Base-by-base conservation (phyloP, 2,797 vertebrate genomes). In the Chiroxiphia lanceolata region DNA sequence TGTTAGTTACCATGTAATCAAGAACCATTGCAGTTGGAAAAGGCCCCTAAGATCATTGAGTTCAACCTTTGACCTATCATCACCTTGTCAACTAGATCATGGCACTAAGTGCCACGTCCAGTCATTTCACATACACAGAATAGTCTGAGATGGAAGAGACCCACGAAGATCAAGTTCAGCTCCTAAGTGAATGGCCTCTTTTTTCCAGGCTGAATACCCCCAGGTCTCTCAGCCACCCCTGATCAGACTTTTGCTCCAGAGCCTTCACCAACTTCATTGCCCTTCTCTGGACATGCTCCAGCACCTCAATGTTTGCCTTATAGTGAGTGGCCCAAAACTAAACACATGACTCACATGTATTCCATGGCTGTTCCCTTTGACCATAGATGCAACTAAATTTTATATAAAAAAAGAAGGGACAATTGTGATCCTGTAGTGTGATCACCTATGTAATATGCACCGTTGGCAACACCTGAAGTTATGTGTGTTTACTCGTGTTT, bases 271-370 rank as follows among this genome's bases (percentile, higher is more conserved):
- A 4, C 5, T 57, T n/a, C 15, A 4, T 4, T 50, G 27, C 5
- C 23, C 23, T 67, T 29, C 44, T 88, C 68, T 45, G n/a, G 13
- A 38, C 20, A 10, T 0, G 0, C 5, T 29, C 15, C 68, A 65
- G 25, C 11, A 16, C 25, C 27, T 81, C 45, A 31, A 12, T 21
- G 1, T 17, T 40, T 40, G 56, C n/a, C 38, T 38, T 38, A 20
- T 6, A 17, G 16, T n/a, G 9, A 29, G 19, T 11, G 19, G 13
- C 12, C 27, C 38, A 31, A 38, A 72, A n/a, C 13, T 45, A 29
- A 18, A 26, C 20, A 21, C 9, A 2, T 4, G 2, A 29, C 23
- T 29, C 2, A 1, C 12, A 27, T 14, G 4, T 34, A 14, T 42
- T 87, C 53, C n/a, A 40, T 9, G 0, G 6, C 15, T 84, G 3